These are phyloP conservation scores for Mythimna pallens DNA, from an alignment of 2,888 invertebrate species.

Conservation along the genomic window DNA sequence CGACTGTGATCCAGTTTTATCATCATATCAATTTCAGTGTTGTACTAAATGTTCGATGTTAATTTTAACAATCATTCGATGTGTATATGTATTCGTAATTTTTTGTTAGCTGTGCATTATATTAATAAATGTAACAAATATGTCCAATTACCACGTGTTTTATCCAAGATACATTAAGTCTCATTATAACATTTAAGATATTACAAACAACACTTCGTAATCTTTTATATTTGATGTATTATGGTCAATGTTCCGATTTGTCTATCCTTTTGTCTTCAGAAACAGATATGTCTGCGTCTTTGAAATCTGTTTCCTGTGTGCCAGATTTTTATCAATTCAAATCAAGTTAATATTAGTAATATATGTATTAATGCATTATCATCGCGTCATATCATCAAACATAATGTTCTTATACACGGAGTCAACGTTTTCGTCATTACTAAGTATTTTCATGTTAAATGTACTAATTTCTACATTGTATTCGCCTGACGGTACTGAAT, in stretches of 20 bases:
- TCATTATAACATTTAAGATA: constrained; percentile 39
- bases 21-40: constrained; percentile 44
- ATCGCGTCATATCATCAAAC: constrained; percentile 60
- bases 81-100: constrained; percentile 36
- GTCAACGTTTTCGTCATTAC: constrained; percentile 59
- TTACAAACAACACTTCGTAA: constrained; percentile 17
- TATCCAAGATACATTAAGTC: constrained; percentile 35
- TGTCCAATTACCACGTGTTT: constrained; percentile 24
- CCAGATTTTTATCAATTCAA: constrained; percentile 19
- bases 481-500: constrained; percentile 69
- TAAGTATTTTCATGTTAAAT: constrained; percentile 67
- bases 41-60: constrained; percentile 70
- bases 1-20: constrained; percentile 58
- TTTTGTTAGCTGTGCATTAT: constrained; percentile 30
- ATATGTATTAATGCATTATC: constrained; percentile 56
- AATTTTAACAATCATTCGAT: constrained; percentile 50
- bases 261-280: constrained; percentile 24
- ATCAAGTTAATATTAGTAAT: constrained; percentile 39
- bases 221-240: constrained; percentile 28
- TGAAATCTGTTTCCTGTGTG: constrained; percentile 12
- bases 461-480: constrained; percentile 67
- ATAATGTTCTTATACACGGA: constrained; percentile 52
- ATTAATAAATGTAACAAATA: constrained; percentile 33
- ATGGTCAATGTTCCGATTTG: constrained; percentile 32
- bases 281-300: constrained; percentile 14